Percentiles rank a stretch among this genome's conserved stretches.
Evolutionary conservation across 2,797 vertebrate species (phyloP).

Genomic region (Scolopax bukidnonensis): DNA sequence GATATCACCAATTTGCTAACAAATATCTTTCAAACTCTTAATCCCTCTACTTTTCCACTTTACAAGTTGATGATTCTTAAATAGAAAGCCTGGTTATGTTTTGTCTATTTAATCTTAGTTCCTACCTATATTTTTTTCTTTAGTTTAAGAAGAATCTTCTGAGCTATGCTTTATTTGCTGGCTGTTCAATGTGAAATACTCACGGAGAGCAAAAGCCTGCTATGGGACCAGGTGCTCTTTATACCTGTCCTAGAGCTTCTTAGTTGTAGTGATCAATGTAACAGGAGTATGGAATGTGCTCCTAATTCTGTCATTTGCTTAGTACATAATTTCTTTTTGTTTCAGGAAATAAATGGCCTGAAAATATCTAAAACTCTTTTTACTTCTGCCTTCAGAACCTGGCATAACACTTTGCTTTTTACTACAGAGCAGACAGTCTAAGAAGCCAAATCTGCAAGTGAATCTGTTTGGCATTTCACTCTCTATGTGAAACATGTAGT

Average conservation of each 20-base stretch:
- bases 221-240: not conserved
- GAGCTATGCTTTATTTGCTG: not conserved
- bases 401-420: not conserved
- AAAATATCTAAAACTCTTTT: not conserved
- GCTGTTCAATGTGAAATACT: not conserved
- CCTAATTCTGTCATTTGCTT: not conserved
- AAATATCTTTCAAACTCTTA: not conserved
- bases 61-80: not conserved
- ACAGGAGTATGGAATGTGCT: not conserved
- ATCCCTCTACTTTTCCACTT: not conserved
- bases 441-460: not conserved
- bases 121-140: not conserved
- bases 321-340: not conserved
- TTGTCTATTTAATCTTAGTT: not conserved
- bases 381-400: not conserved
- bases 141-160: not conserved
- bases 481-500: not conserved
- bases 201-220: not conserved
- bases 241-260: not conserved
- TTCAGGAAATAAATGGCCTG: not conserved
- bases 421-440: not conserved
- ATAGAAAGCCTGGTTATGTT: not conserved
- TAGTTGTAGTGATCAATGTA: not conserved
- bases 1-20: not conserved
- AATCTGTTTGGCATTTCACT: not conserved